phyloP scores from a whole-genome alignment of 2,113 vertebrate species.

The Callopanchax toddi region DNA sequence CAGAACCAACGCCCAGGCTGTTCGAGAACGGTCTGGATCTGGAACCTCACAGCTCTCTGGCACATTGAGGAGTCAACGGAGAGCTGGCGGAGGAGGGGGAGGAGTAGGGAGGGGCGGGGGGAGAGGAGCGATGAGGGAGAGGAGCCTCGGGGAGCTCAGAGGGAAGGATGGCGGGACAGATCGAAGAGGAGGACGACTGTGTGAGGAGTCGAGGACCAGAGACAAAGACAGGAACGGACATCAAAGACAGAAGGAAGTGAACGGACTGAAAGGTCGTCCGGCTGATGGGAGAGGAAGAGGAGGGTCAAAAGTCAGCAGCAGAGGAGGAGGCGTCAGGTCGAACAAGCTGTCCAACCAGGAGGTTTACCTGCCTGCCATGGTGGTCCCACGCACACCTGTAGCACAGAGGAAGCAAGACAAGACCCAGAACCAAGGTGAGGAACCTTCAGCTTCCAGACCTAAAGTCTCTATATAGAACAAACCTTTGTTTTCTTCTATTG shows the following conservation, averaged over 20 bases:
- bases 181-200: slow-evolving; percentile 57
- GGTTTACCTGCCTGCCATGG: slow-evolving; percentile 69
- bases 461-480: too few species aligned
- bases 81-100: slow-evolving; percentile 22
- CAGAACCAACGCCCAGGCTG: slow-evolving; percentile 78
- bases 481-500: not conserved
- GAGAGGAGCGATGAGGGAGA: slow-evolving; percentile 77
- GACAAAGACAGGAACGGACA: slow-evolving; percentile 55
- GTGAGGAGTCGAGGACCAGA: slow-evolving; percentile 56
- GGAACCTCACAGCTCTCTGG: slow-evolving; percentile 38
- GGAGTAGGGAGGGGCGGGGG: slow-evolving; percentile 59
- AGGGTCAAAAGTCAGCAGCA: slow-evolving; percentile 34
- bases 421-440: slow-evolving; percentile 56
- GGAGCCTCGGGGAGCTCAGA: slow-evolving; percentile 38
- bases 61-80: slow-evolving; percentile 42
- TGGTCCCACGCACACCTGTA: slow-evolving; percentile 75
- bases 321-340: slow-evolving; percentile 24
- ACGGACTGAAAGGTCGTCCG: slow-evolving; percentile 36
- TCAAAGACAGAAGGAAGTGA: slow-evolving; percentile 45
- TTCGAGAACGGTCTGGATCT: slow-evolving; percentile 41
- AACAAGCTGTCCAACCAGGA: slow-evolving; percentile 43
- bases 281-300: slow-evolving; percentile 54
- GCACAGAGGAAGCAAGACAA: slow-evolving; percentile 59
- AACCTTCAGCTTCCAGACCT: not conserved
- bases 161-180: slow-evolving; percentile 53